Conservation (phyloP, 2,888 invertebrate species). For the Trichopria drosophilae region DNA sequence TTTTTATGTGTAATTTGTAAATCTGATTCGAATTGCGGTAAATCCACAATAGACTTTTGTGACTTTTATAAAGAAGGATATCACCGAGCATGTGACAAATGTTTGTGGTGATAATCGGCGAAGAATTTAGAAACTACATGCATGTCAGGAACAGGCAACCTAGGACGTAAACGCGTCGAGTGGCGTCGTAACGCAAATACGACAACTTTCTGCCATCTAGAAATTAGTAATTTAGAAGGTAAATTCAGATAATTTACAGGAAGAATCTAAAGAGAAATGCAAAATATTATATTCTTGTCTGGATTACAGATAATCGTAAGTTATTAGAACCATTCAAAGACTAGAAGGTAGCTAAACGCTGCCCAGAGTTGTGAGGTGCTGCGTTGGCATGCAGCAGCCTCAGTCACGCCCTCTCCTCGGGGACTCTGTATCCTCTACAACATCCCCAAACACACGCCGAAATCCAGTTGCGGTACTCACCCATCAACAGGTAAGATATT, state of each 20-base stretch:
- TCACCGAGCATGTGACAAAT: constrained; percentile 30
- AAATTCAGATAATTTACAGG: neutral
- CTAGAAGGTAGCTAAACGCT: constrained; percentile 57
- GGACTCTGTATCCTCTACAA: constrained; percentile 60
- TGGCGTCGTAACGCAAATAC: constrained; percentile 58
- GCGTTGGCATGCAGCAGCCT: constrained; percentile 60
- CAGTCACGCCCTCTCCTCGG: constrained; percentile 60
- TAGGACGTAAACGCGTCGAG: constrained; percentile 59
- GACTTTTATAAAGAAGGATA: too few species aligned
- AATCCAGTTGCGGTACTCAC: constrained; percentile 57
- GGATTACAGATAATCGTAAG: too few species aligned
- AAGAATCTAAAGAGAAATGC: too few species aligned
- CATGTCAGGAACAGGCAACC: constrained; percentile 58
- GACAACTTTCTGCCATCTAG: constrained; percentile 17
- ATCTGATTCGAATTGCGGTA: neutral
- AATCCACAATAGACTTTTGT: too few species aligned
- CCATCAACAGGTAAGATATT: constrained; percentile 52
- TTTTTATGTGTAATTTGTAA: neutral
- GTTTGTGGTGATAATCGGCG: constrained; percentile 39
- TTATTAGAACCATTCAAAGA: too few species aligned
- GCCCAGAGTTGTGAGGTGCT: constrained; percentile 58
- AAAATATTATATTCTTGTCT: too few species aligned
- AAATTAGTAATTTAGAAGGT: constrained; percentile 19
- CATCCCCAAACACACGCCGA: constrained; percentile 57
- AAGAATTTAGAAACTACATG: constrained; percentile 54